Evolutionary conservation across 2,888 invertebrate species (phyloP).

Genomic region (Pseudococcus viburni): DNA sequence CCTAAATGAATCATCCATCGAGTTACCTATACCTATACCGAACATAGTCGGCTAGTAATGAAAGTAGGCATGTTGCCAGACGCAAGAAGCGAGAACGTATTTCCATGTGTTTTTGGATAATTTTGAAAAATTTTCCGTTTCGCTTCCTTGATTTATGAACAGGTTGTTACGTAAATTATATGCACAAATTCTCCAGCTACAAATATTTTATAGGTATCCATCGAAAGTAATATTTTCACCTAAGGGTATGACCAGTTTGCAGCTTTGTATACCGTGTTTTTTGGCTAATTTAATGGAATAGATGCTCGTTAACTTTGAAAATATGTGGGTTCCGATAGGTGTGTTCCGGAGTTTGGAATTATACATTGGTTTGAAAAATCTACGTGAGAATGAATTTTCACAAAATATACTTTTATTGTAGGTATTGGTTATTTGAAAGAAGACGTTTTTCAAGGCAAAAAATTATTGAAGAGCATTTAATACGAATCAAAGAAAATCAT

Average conservation of each 20-base stretch:
- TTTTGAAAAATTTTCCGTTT: constrained; percentile 27
- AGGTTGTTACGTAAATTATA: constrained; percentile 40
- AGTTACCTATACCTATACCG: not conserved
- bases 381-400: too few relatives aligned
- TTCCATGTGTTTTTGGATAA: not conserved
- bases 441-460: too few relatives aligned
- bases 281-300: not conserved
- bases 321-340: not conserved
- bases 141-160: constrained; percentile 24
- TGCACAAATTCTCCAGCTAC: not conserved
- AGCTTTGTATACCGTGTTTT: not conserved
- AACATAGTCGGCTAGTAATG: not conserved
- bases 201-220: not conserved
- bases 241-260: constrained; percentile 21
- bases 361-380: not conserved
- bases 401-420: too few relatives aligned
- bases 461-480: too few relatives aligned
- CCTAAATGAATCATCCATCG: constrained; percentile 11
- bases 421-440: too few relatives aligned
- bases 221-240: constrained; percentile 26
- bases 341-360: not conserved
- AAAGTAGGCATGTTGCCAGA: not conserved
- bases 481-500: too few relatives aligned
- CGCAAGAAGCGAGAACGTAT: not conserved
- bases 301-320: not conserved